Conservation (phyloP, 1,140 invertebrate species). For the Leptinotarsa undecemlineata region DNA sequence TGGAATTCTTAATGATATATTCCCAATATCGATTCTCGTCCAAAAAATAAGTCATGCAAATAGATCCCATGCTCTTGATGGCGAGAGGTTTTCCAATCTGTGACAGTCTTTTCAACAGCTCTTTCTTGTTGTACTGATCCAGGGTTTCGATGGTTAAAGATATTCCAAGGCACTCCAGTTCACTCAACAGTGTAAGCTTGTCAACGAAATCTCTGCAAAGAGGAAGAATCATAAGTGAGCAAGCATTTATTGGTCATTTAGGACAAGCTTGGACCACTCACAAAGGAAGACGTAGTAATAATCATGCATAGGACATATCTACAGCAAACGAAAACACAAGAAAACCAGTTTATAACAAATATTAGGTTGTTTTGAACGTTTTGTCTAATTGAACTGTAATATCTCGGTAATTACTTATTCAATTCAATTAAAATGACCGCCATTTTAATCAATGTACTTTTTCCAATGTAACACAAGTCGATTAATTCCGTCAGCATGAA, state of each 20-base stretch:
- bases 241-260: background rate
- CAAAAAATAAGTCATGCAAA: slow-evolving; percentile 44
- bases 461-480: no score
- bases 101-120: slow-evolving; percentile 40
- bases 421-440: no score
- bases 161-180: slow-evolving; percentile 34
- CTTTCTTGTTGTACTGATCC: slow-evolving; percentile 39
- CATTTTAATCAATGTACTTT: no score
- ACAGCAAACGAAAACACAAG: no score
- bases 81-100: slow-evolving; percentile 30
- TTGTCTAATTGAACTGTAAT: no score
- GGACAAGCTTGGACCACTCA: no score
- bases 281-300: no score
- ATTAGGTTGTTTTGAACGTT: no score
- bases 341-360: no score
- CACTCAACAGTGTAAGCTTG: slow-evolving; percentile 42
- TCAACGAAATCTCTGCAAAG: slow-evolving; percentile 42
- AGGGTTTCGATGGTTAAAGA: slow-evolving; percentile 13
- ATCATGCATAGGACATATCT: no score
- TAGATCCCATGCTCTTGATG: slow-evolving; percentile 41
- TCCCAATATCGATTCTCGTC: slow-evolving; percentile 45
- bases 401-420: no score
- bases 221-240: slow-evolving; percentile 16
- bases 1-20: slow-evolving; percentile 38
- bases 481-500: no score